Percentiles rank a stretch among this genome's conserved stretches.
Conservation (phyloP, 2,113 vertebrate species). For the Aldabrachelys gigantea region DNA sequence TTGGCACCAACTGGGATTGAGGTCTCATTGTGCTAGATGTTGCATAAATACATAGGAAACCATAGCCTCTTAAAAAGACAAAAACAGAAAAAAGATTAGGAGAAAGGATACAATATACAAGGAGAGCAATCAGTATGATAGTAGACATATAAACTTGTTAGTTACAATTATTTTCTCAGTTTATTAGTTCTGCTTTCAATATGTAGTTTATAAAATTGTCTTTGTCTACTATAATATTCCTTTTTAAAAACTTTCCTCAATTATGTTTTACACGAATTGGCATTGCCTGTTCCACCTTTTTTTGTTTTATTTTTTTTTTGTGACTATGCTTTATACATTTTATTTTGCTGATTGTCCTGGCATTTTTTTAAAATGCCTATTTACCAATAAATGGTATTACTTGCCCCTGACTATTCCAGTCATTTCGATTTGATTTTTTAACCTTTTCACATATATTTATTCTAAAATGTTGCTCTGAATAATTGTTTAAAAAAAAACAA, state of each 20-base stretch:
- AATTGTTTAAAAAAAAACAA: background rate
- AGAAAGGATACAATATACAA: slow-evolving; percentile 4
- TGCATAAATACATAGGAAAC: slow-evolving; percentile 5
- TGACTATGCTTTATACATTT: background rate
- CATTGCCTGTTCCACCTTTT: background rate
- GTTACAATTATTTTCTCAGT: slow-evolving; percentile 25
- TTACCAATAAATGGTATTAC: background rate
- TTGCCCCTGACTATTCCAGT: background rate
- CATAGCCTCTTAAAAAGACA: background rate
- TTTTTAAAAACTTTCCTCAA: background rate
- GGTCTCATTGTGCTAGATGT: background rate
- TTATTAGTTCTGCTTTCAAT: slow-evolving; percentile 6
- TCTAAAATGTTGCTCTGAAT: background rate
- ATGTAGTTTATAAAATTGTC: slow-evolving; percentile 2
- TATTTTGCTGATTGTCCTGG: background rate
- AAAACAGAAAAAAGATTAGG: background rate
- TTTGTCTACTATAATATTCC: background rate
- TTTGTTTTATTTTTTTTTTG: background rate
- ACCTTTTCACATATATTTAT: background rate
- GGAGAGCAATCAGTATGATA: slow-evolving; percentile 3
- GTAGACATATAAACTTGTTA: slow-evolving; percentile 2
- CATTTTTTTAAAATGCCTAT: background rate
- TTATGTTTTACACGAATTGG: background rate
- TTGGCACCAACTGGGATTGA: background rate
- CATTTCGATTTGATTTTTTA: background rate